A percentile compares a stretch with the other conserved stretches of the same genome.
These are phyloP conservation scores for Perizoma affinitatum DNA, from an alignment of 2,888 invertebrate genomes.

Conservation along the genomic window DNA sequence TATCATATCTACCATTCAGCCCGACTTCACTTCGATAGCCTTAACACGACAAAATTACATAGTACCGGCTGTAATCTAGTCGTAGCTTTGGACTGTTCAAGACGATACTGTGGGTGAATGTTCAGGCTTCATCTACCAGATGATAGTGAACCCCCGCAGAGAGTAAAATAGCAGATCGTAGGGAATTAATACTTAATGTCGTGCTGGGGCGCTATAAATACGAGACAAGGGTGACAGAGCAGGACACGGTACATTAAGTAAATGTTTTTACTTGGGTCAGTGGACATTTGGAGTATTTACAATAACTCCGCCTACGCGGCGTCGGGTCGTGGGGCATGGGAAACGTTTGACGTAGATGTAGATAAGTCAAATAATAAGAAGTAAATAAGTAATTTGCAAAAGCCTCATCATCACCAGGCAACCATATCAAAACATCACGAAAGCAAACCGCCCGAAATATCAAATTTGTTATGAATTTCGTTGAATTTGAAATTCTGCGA, in stretches of 20 bases:
- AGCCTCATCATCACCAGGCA: no score
- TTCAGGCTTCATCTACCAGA: no score
- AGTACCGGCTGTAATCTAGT: no score
- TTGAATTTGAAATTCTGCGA: conserved; percentile 11
- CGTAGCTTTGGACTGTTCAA: no score
- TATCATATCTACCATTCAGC: no score
- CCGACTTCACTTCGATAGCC: no score
- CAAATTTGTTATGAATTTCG: no score
- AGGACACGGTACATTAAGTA: conserved; percentile 42
- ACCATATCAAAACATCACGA: no score
- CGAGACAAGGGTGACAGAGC: conserved; percentile 35
- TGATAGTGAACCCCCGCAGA: neutral
- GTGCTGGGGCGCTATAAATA: conserved; percentile 47
- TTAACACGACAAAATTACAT: no score
- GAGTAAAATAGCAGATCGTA: conserved; percentile 6
- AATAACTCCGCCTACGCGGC: conserved; percentile 35
- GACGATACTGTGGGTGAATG: no score
- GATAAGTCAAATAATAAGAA: neutral
- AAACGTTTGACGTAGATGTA: conserved; percentile 5
- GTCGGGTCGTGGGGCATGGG: conserved; percentile 32
- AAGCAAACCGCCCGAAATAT: no score
- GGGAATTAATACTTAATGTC: conserved; percentile 21
- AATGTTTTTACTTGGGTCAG: conserved; percentile 52
- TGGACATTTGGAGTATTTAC: conserved; percentile 48
- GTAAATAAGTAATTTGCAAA: no score